Evolutionary conservation across 2,113 vertebrate genomes (phyloP).

Genomic region (Egretta garzetta): DNA sequence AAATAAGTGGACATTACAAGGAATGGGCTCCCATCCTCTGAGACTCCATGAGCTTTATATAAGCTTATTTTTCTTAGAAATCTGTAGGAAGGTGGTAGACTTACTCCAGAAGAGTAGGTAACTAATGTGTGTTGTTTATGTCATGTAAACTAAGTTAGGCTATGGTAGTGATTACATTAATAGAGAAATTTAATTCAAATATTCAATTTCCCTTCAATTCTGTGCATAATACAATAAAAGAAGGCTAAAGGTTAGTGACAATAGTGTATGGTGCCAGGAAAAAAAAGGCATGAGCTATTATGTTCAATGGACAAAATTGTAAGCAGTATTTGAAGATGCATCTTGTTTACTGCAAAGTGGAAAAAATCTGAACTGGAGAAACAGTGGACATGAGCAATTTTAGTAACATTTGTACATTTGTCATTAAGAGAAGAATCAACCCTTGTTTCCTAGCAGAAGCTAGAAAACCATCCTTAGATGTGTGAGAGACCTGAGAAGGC

Average conservation of each 20-base stretch:
- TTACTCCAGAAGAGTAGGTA: neutral
- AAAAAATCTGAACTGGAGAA: neutral
- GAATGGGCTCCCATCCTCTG: neutral
- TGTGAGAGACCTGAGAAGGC: neutral
- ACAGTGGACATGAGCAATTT: neutral
- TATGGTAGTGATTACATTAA: neutral
- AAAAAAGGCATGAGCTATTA: neutral
- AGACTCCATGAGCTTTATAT: neutral
- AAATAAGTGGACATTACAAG: neutral
- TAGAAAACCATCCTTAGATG: neutral
- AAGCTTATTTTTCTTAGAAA: neutral
- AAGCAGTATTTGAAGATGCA: neutral
- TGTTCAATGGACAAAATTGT: neutral
- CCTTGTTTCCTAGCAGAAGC: neutral
- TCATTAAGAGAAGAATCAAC: neutral
- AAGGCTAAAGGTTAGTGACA: neutral
- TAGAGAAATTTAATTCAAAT: neutral
- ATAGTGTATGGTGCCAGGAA: neutral
- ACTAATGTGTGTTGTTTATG: neutral
- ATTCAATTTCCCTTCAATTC: neutral
- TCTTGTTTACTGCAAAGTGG: neutral
- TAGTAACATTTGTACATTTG: neutral
- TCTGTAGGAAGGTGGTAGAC: neutral
- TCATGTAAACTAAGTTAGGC: neutral
- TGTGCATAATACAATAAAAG: neutral